Evolutionary conservation across 2,797 vertebrate genomes (phyloP).

Genomic region (Bradypodion pumilum): DNA sequence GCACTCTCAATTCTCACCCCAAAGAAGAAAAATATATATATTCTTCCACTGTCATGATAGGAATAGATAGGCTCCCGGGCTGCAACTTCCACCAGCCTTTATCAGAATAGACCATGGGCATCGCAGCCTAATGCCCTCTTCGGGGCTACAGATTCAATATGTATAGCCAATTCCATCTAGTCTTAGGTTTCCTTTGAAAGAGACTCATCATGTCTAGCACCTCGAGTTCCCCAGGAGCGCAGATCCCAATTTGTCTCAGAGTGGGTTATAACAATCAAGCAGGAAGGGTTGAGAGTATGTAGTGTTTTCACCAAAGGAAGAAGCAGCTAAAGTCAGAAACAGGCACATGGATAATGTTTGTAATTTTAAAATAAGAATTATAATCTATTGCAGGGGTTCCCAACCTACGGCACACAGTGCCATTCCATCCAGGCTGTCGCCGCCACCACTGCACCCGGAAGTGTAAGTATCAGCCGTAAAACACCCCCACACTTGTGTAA

Average conservation of each 20-base stretch:
- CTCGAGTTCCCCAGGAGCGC: background rate
- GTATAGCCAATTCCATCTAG: background rate
- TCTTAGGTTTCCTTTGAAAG: background rate
- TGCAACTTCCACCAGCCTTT: background rate
- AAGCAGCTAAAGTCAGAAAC: slow-evolving; percentile 19
- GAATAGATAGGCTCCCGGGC: background rate
- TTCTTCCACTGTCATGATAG: slow-evolving; percentile 2
- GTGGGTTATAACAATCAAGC: slow-evolving; percentile 8
- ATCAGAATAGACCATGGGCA: background rate
- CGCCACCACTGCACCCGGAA: no score
- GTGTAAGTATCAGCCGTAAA: no score
- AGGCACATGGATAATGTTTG: background rate
- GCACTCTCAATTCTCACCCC: no score
- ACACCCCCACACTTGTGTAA: no score
- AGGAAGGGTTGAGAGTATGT: slow-evolving; percentile 32
- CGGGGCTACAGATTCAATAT: background rate
- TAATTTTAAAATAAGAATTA: fast-evolving
- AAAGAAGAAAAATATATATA: slow-evolving; percentile 20
- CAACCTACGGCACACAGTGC: no score
- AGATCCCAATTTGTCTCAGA: background rate
- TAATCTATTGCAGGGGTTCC: no score
- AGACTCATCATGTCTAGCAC: slow-evolving; percentile 22
- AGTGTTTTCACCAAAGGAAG: background rate
- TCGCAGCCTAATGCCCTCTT: no score
- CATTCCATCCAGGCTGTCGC: no score